Percentiles rank a stretch among this genome's conserved stretches.
Conservation (phyloP, 2,113 vertebrate genomes). For the Rhinichthys klamathensis region DNA sequence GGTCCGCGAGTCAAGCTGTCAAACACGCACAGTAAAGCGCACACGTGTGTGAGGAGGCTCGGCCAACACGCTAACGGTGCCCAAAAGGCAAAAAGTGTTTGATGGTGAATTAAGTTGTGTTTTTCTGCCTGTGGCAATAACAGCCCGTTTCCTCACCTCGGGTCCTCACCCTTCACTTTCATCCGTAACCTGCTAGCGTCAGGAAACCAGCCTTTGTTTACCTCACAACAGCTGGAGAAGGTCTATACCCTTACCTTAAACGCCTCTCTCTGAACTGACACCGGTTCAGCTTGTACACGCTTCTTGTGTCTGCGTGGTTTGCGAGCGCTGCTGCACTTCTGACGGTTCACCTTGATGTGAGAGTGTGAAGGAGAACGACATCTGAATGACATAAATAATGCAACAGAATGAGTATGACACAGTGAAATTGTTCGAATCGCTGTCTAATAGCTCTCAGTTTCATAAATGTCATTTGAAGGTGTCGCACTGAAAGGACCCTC, state of each 20-base stretch:
- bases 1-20: slow-evolving; percentile 22
- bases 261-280: slow-evolving; percentile 4
- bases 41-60: neutral
- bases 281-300: slow-evolving; percentile 3
- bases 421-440: slow-evolving; percentile 36
- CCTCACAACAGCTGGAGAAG: slow-evolving; percentile 64
- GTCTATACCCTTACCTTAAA: slow-evolving; percentile 57
- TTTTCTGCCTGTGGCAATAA: slow-evolving; percentile 52
- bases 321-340: slow-evolving; percentile 5
- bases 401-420: slow-evolving; percentile 39
- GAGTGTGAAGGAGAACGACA: slow-evolving; percentile 41
- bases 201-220: slow-evolving; percentile 64
- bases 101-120: slow-evolving; percentile 48
- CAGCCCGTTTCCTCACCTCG: slow-evolving; percentile 48
- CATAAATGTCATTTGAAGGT: neutral
- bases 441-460: slow-evolving; percentile 45
- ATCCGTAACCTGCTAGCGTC: slow-evolving; percentile 19
- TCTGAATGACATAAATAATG: slow-evolving; percentile 52
- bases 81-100: slow-evolving; percentile 26
- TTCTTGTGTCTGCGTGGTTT: neutral
- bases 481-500: neutral
- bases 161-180: slow-evolving; percentile 12
- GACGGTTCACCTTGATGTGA: slow-evolving; percentile 49
- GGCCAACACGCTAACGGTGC: neutral
- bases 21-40: neutral